Evolutionary conservation across 2,113 vertebrate species (phyloP).

Genomic region (Anoplopoma fimbria): DNA sequence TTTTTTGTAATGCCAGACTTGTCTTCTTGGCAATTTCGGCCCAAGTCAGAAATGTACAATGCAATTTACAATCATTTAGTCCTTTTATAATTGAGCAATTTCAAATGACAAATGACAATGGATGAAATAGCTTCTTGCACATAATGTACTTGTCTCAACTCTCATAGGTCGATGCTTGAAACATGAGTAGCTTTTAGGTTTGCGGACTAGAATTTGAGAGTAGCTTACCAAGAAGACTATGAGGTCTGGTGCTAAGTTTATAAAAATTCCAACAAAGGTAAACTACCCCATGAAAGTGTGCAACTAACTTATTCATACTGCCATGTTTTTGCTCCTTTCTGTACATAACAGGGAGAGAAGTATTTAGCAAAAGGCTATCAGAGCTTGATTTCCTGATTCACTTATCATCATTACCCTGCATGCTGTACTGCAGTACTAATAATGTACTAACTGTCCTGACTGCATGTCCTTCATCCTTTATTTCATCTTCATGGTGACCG

Average conservation of each 20-base stretch:
- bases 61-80: not conserved
- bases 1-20: not conserved
- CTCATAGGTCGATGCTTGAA: not conserved
- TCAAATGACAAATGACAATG: not conserved
- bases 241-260: not conserved
- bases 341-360: not conserved
- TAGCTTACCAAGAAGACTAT: not conserved
- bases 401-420: slow-evolving; percentile 52
- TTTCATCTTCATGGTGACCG: slow-evolving; percentile 8
- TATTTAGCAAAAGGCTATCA: slow-evolving; percentile 32
- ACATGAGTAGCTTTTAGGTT: not conserved
- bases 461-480: slow-evolving; percentile 26
- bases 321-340: slow-evolving; percentile 6
- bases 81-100: not conserved
- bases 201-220: not conserved
- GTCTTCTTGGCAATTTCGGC: too few relatives aligned
- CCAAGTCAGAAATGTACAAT: not conserved
- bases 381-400: slow-evolving; percentile 28
- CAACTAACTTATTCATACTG: not conserved
- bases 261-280: not conserved
- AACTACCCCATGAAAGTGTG: not conserved
- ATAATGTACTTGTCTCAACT: not conserved
- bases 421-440: slow-evolving; percentile 21
- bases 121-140: not conserved
- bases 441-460: slow-evolving; percentile 9